Evolutionary conservation across 1,140 invertebrate species (phyloP).

Genomic region (Lutraria rhynchaena): DNA sequence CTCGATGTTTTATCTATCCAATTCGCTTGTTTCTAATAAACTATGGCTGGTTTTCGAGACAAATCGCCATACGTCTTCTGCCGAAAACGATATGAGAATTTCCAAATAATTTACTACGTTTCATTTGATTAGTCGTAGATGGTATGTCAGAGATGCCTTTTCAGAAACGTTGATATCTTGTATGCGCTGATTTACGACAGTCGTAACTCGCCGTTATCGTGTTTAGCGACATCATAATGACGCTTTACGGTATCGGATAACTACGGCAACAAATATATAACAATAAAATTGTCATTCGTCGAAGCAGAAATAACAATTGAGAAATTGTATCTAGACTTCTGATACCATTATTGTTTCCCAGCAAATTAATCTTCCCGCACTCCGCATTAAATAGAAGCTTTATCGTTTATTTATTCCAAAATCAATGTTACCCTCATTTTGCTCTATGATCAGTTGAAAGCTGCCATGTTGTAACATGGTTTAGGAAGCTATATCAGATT

Average conservation of each 20-base stretch:
- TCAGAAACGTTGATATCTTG: slow-evolving; percentile 59
- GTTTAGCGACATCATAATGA: slow-evolving; percentile 62
- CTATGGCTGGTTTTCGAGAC: slow-evolving; percentile 36
- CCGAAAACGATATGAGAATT: slow-evolving; percentile 57
- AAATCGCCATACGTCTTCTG: slow-evolving; percentile 46
- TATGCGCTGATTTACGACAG: slow-evolving; percentile 56
- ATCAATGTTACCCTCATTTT: slow-evolving; percentile 29
- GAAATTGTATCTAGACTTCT: slow-evolving; percentile 56
- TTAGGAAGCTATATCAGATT: no score
- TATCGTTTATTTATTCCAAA: slow-evolving; percentile 57
- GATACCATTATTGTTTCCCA: slow-evolving; percentile 55
- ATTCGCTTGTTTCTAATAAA: slow-evolving; percentile 40
- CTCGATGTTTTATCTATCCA: background rate
- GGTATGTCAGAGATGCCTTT: slow-evolving; percentile 54
- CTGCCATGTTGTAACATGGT: no score
- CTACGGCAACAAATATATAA: slow-evolving; percentile 62
- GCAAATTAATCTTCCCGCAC: slow-evolving; percentile 59
- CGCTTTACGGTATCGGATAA: slow-evolving; percentile 60
- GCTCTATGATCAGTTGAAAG: background rate
- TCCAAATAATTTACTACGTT: slow-evolving; percentile 56
- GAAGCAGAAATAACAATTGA: slow-evolving; percentile 60
- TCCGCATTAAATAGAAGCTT: slow-evolving; percentile 42
- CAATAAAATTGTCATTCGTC: slow-evolving; percentile 59
- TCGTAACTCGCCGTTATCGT: slow-evolving; percentile 61
- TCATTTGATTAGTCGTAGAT: slow-evolving; percentile 60